Evolutionary conservation across 2,888 invertebrate species (phyloP).

Genomic region (Mythimna pallens): DNA sequence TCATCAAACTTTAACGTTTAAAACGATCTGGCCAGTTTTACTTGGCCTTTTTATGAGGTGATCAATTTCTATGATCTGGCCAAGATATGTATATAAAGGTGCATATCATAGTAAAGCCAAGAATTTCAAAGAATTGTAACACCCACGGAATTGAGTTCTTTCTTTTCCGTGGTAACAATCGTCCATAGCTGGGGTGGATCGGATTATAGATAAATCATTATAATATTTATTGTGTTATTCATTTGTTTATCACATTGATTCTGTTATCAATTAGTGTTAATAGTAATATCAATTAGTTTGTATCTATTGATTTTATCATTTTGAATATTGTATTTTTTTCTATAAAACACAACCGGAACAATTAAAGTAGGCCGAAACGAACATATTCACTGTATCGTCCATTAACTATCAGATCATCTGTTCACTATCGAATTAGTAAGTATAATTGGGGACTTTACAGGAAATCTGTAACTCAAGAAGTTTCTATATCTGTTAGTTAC

Average conservation of each 20-base stretch:
- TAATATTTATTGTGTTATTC: conserved; percentile 9
- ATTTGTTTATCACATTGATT: conserved; percentile 9
- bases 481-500: too few species aligned
- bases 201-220: background rate
- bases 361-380: background rate
- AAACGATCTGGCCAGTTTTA: too few species aligned
- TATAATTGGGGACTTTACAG: background rate
- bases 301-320: conserved; percentile 19
- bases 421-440: background rate
- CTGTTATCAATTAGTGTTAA: conserved; percentile 9
- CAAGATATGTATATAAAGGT: too few species aligned
- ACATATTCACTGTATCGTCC: background rate
- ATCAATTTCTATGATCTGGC: too few species aligned
- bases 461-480: background rate
- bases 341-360: background rate
- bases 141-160: too few species aligned
- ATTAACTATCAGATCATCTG: background rate
- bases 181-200: too few species aligned
- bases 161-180: too few species aligned
- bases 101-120: too few species aligned
- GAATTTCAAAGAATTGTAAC: too few species aligned
- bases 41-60: too few species aligned
- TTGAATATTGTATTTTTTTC: background rate
- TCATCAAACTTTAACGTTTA: too few species aligned
- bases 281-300: conserved; percentile 17